phyloP scores from a whole-genome alignment of 1,140 invertebrate genomes.

The Cotesia typhae region DNA sequence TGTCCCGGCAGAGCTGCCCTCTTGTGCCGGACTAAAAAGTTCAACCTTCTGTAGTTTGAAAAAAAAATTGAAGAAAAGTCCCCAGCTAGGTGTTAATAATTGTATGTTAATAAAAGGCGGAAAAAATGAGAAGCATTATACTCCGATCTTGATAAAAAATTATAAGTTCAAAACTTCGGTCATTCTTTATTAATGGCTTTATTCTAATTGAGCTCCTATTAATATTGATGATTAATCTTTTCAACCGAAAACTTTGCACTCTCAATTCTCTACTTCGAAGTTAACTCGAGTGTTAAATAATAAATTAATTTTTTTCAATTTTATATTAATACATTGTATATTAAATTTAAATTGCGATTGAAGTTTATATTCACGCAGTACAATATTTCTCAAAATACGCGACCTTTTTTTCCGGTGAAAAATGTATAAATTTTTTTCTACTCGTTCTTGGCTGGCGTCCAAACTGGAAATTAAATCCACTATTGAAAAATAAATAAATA shows the following conservation, averaged over 20 bases:
- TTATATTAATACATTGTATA: background rate
- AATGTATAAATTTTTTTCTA: background rate
- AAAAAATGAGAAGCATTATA: conserved; percentile 17
- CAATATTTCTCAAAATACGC: conserved; percentile 12
- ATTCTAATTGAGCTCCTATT: background rate
- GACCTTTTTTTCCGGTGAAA: conserved; percentile 18
- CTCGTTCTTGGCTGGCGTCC: conserved; percentile 37
- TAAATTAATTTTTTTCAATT: too few species aligned
- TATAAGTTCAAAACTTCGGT: conserved; percentile 8
- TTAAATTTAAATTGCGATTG: background rate
- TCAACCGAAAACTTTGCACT: too few species aligned
- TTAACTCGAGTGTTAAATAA: too few species aligned
- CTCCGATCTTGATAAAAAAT: background rate
- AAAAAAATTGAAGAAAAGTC: too few species aligned
- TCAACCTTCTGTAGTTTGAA: conserved; percentile 8
- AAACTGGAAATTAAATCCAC: conserved; percentile 46
- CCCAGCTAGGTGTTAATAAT: background rate
- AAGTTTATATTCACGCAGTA: background rate
- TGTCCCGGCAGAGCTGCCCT: conserved; percentile 12
- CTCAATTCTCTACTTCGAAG: too few species aligned
- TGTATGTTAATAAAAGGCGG: background rate
- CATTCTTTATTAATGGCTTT: background rate
- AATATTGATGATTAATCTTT: too few species aligned
- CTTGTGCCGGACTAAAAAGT: conserved; percentile 23
- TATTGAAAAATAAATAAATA: too few species aligned